A percentile compares a stretch with the other conserved stretches of the same genome.
phyloP scores from a whole-genome alignment of 2,113 vertebrate genomes.

The Gymnobelideus leadbeateri region DNA sequence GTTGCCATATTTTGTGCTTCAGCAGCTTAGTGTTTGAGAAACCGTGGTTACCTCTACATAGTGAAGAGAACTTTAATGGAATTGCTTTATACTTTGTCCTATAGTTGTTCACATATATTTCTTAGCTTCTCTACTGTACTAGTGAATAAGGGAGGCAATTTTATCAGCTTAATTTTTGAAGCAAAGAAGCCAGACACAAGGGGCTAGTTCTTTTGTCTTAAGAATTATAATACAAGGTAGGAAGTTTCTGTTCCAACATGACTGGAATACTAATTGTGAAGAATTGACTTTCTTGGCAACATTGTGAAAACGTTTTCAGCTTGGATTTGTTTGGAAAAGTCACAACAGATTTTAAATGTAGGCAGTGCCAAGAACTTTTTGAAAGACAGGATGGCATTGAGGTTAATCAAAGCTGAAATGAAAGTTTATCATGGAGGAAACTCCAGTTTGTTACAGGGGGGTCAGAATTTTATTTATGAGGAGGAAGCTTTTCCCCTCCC shows the following conservation, averaged over 20 bases:
- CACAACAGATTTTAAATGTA: not conserved
- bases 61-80: not conserved
- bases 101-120: not conserved
- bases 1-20: not conserved
- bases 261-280: constrained; percentile 49
- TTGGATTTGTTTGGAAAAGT: constrained; percentile 44
- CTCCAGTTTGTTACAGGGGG: not conserved
- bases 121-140: not conserved
- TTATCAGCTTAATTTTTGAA: not conserved
- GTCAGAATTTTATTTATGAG: not conserved
- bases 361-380: not conserved
- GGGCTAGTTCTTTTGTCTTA: constrained; percentile 45
- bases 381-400: not conserved
- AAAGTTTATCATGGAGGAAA: not conserved
- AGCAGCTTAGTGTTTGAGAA: not conserved
- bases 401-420: not conserved
- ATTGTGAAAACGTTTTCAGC: constrained; percentile 55
- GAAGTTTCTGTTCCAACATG: constrained; percentile 21
- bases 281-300: constrained; percentile 60
- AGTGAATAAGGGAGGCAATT: not conserved
- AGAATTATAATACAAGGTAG: constrained; percentile 52
- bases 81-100: not conserved
- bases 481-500: not conserved
- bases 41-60: not conserved
- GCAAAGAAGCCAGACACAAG: constrained; percentile 44